Conservation (phyloP, 2,797 vertebrate genomes). For the Delichon dasypus region DNA sequence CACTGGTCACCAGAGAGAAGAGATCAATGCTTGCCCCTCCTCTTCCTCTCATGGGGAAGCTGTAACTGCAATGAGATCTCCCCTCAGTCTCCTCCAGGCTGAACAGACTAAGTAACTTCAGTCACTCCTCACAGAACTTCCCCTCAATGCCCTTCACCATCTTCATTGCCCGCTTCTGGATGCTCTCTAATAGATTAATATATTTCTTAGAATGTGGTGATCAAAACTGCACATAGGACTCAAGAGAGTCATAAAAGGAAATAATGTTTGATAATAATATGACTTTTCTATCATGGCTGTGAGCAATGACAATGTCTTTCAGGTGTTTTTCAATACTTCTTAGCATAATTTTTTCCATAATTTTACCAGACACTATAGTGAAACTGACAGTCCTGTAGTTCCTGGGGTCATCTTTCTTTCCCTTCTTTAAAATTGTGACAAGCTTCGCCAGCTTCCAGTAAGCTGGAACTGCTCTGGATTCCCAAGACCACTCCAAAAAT, state of each 20-base stretch:
- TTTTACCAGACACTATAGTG: background rate
- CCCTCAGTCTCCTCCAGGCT: background rate
- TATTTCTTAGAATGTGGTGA: background rate
- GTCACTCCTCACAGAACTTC: accelerated
- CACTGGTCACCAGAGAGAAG: background rate
- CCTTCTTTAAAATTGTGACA: background rate
- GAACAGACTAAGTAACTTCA: background rate
- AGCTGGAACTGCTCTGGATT: accelerated
- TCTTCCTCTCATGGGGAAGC: background rate
- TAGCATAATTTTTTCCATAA: background rate
- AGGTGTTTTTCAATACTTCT: background rate
- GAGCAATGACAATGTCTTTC: background rate
- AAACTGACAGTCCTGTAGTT: background rate
- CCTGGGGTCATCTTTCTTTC: background rate
- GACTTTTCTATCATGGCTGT: background rate
- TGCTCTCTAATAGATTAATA: background rate
- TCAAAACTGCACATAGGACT: background rate
- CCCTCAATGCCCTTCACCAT: background rate
- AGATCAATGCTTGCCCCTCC: background rate
- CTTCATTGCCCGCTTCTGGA: background rate
- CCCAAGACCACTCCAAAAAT: background rate
- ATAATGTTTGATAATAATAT: background rate
- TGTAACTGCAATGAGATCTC: background rate
- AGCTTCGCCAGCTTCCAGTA: background rate
- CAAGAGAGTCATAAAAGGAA: background rate